These are phyloP conservation scores for Keiferia lycopersicella DNA, from an alignment of 2,888 invertebrate genomes.

Conservation along the genomic window DNA sequence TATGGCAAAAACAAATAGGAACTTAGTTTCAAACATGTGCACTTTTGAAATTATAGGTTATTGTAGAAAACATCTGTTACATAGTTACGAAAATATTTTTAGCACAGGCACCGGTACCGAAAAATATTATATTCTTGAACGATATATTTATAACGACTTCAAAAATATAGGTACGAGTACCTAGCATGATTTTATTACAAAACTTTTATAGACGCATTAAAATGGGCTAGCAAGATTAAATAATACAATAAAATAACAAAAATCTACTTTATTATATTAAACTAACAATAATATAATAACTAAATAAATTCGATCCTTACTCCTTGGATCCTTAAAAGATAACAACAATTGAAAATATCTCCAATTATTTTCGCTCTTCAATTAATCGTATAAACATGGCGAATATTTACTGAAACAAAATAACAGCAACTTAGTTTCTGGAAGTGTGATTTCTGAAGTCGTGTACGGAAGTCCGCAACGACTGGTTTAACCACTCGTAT, in stretches of 20 bases:
- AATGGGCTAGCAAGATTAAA: neutral
- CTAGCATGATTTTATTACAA: neutral
- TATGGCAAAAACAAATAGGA: neutral
- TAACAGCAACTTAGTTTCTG: no score
- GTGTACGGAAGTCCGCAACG: no score
- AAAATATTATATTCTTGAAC: no score
- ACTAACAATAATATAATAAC: neutral
- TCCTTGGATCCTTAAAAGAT: slow-evolving; percentile 6
- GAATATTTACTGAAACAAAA: neutral
- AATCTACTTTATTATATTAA: neutral
- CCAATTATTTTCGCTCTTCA: neutral
- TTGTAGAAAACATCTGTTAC: neutral
- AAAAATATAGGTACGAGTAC: no score
- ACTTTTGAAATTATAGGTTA: no score
- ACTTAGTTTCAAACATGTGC: slow-evolving; percentile 1
- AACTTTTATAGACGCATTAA: neutral
- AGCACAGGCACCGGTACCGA: no score
- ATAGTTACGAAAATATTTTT: neutral
- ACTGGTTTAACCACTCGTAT: no score
- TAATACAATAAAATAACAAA: neutral
- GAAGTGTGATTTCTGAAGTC: no score
- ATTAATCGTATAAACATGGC: neutral
- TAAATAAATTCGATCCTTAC: slow-evolving; percentile 8
- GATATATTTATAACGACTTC: no score
- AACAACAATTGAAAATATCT: neutral